Percentiles rank a stretch among this genome's conserved stretches.
These are phyloP conservation scores for Erebia aethiops DNA, from an alignment of 2,888 invertebrate species.

Conservation along the genomic window DNA sequence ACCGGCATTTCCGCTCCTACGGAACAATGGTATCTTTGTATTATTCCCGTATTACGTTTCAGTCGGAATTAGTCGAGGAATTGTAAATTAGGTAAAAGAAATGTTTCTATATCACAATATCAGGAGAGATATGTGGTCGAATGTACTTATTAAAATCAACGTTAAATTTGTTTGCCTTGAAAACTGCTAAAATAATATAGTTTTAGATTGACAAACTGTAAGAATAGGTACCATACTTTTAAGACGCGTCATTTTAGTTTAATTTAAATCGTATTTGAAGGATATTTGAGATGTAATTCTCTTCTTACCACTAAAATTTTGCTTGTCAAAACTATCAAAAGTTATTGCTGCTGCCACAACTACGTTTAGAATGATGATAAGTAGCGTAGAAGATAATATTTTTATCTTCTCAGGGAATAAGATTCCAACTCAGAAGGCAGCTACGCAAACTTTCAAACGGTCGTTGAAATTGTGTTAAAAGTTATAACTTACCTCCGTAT, in stretches of 20 bases:
- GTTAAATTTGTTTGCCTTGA: no score
- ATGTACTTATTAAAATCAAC: no score
- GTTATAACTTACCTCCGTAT: conserved; percentile 89
- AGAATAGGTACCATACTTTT: no score
- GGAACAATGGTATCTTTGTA: conserved; percentile 43
- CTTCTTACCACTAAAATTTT: not conserved
- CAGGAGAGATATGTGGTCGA: no score
- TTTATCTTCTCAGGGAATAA: conserved; percentile 22
- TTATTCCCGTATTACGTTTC: conserved; percentile 10
- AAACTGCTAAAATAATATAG: no score
- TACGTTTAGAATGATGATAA: conserved; percentile 6
- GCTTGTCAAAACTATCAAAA: not conserved
- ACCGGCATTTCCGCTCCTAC: conserved; percentile 93
- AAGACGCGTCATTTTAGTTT: no score
- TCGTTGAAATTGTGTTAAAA: conserved; percentile 24
- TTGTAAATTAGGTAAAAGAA: no score
- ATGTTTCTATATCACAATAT: no score
- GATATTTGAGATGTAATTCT: not conserved
- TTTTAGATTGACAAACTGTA: no score
- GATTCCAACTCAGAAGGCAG: conserved; percentile 19
- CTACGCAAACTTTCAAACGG: conserved; percentile 29
- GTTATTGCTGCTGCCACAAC: not conserved
- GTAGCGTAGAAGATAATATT: conserved; percentile 13
- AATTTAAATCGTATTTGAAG: no score
- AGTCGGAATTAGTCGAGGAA: not conserved